Conservation (phyloP, 2,113 vertebrate genomes). For the Rhodinocichla rosea region DNA sequence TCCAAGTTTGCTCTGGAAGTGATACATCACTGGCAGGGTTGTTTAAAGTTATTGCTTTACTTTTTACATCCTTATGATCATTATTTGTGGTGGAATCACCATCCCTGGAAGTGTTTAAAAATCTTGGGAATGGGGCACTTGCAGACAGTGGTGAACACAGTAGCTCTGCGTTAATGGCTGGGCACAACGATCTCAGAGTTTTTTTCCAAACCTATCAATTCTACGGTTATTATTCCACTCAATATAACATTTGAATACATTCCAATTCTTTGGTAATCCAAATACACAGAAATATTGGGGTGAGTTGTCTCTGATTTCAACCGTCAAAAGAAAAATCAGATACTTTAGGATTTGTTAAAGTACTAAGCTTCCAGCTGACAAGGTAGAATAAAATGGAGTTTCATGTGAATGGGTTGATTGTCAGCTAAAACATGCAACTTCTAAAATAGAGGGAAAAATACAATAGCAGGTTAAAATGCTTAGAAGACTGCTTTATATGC, state of each 20-base stretch:
- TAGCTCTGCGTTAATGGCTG: not conserved
- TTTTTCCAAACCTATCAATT: not conserved
- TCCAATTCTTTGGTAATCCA: not conserved
- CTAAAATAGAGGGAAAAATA: not conserved
- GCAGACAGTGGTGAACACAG: not conserved
- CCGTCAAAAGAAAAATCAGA: not conserved
- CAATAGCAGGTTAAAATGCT: not conserved
- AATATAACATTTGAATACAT: not conserved
- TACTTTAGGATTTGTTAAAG: not conserved
- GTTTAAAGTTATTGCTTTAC: not conserved
- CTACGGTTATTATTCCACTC: not conserved
- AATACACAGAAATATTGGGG: not conserved
- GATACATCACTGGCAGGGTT: not conserved
- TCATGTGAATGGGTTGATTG: not conserved
- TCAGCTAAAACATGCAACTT: not conserved
- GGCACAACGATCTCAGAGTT: not conserved
- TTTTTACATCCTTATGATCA: not conserved
- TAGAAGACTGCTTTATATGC: not conserved
- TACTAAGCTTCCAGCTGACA: not conserved
- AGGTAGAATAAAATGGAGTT: not conserved
- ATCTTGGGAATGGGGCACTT: not conserved
- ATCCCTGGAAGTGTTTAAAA: not conserved
- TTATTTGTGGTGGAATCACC: not conserved
- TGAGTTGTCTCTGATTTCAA: not conserved
- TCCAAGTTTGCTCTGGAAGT: not conserved